Conservation (phyloP, 2,797 vertebrate species). For the Sebastes steindachneri region DNA sequence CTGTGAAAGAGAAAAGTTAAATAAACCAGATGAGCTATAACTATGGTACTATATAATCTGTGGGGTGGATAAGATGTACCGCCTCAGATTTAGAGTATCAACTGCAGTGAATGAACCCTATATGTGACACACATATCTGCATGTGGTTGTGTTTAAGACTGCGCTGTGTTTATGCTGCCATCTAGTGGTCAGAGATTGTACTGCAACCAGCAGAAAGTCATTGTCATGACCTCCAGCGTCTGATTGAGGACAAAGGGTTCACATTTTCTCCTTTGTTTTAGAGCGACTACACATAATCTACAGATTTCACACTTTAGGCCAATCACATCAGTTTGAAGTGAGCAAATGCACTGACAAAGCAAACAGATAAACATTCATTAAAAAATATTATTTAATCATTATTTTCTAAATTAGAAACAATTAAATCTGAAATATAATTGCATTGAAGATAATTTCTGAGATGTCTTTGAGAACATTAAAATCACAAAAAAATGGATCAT, state of each 20-base stretch:
- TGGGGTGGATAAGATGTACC: background rate
- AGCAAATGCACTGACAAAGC: background rate
- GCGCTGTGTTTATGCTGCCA: slow-evolving; percentile 14
- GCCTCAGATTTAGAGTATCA: background rate
- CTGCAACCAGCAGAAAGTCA: background rate
- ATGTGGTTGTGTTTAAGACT: background rate
- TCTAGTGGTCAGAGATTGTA: background rate
- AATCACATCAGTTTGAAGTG: background rate
- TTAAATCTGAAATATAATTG: background rate
- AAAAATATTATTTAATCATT: background rate
- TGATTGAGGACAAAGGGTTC: slow-evolving; percentile 10
- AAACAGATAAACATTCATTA: background rate
- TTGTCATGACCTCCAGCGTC: slow-evolving; percentile 12
- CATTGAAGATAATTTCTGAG: background rate
- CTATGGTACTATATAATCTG: background rate
- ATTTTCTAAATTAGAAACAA: background rate
- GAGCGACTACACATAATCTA: background rate
- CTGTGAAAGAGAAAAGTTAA: background rate
- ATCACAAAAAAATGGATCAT: background rate
- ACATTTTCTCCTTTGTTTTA: background rate
- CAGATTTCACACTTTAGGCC: background rate
- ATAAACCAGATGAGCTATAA: background rate
- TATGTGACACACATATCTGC: background rate
- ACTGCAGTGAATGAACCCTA: background rate
- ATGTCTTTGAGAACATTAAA: background rate